Percentiles rank a stretch among this genome's conserved stretches.
Evolutionary conservation across 2,888 invertebrate genomes (phyloP).

Genomic region (Tridacna gigas): DNA sequence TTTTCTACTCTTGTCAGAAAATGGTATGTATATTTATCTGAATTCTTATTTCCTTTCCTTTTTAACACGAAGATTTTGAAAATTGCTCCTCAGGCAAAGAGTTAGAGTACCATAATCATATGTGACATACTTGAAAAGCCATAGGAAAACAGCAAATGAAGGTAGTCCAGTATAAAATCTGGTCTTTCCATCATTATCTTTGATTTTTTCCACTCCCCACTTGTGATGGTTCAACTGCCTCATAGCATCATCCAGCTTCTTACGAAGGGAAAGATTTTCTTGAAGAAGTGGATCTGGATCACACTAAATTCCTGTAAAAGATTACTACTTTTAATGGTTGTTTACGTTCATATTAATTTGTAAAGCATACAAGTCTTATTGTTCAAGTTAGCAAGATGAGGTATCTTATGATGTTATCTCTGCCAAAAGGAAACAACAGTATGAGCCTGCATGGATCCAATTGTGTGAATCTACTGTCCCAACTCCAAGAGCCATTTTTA

Average conservation of each 20-base stretch:
- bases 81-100: too few species aligned
- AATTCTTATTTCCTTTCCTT: too few species aligned
- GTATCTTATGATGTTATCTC: too few species aligned
- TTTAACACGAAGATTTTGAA: too few species aligned
- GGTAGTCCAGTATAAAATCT: slow-evolving; percentile 44
- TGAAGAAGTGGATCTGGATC: not conserved
- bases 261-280: not conserved
- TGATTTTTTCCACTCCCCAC: slow-evolving; percentile 31
- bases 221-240: not conserved
- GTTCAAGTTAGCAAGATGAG: too few species aligned
- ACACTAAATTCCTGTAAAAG: not conserved
- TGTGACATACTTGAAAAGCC: slow-evolving; percentile 41
- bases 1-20: not conserved
- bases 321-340: not conserved
- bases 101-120: too few species aligned
- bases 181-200: slow-evolving; percentile 13
- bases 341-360: not conserved
- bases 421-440: too few species aligned
- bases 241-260: not conserved
- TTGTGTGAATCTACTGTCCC: too few species aligned
- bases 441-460: too few species aligned
- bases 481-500: too few species aligned
- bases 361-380: too few species aligned
- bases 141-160: slow-evolving; percentile 22
- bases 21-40: not conserved